Evolutionary conservation across 2,113 vertebrate genomes (phyloP).

Genomic region (Daubentonia madagascariensis): DNA sequence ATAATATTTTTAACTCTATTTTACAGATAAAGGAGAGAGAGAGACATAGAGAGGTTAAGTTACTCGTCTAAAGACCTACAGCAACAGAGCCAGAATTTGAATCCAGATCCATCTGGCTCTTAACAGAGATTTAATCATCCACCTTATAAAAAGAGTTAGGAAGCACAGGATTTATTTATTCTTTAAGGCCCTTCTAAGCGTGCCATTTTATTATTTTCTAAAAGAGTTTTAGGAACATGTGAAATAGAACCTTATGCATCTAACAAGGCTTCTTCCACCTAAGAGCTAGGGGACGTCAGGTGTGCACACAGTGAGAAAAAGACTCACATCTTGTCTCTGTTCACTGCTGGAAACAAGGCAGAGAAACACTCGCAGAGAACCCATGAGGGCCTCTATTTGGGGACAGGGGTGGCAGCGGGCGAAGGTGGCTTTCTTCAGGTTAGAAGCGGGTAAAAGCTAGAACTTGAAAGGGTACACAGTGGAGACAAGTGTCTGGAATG

Average conservation of each 20-base stretch:
- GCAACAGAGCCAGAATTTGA: neutral
- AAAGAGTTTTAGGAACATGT: neutral
- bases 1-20: neutral
- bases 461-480: neutral
- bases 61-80: neutral
- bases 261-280: too few species aligned
- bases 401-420: accelerated
- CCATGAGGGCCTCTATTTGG: neutral
- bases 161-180: neutral
- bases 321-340: neutral
- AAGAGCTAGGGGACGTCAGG: accelerated
- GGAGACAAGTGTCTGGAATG: neutral
- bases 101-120: neutral
- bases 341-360: neutral
- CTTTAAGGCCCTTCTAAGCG: neutral
- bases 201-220: neutral
- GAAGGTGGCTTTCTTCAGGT: neutral
- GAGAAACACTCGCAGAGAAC: neutral
- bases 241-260: accelerated
- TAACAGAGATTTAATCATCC: neutral
- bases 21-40: neutral
- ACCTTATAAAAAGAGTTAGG: neutral
- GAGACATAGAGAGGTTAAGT: neutral
- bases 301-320: neutral
- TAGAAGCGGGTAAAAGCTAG: neutral